phyloP scores from a whole-genome alignment of 1,140 invertebrate genomes.

The Heliconius himera region DNA sequence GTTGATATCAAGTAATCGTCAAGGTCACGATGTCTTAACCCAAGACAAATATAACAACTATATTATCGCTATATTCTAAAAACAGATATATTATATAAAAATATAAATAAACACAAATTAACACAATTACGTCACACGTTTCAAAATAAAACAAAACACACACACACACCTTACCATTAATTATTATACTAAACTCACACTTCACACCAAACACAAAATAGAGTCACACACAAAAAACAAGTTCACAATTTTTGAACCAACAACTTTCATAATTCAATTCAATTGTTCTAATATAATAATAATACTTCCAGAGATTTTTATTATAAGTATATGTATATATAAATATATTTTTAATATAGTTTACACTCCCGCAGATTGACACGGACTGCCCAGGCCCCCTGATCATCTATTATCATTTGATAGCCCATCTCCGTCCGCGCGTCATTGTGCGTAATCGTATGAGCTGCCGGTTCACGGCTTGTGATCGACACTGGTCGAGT shows the following conservation, averaged over 20 bases:
- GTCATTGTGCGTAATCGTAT: conserved; percentile 68
- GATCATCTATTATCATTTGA: conserved; percentile 73
- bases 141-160: background rate
- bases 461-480: conserved; percentile 51
- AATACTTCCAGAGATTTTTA: background rate
- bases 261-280: background rate
- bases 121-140: background rate
- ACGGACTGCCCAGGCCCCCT: conserved; percentile 69
- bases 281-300: background rate
- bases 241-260: background rate
- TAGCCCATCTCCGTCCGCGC: conserved; percentile 72
- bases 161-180: background rate
- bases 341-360: conserved; percentile 5
- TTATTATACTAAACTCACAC: background rate
- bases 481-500: conserved; percentile 48
- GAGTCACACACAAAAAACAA: conserved; percentile 6
- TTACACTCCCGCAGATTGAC: conserved; percentile 59
- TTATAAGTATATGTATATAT: background rate
- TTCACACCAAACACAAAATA: conserved; percentile 10
- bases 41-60: background rate
- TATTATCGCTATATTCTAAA: background rate
- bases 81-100: no score
- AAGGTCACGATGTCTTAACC: background rate
- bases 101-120: no score
- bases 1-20: background rate